phyloP scores from a whole-genome alignment of 2,888 invertebrate species.

The Poecilobothrus nobilitatus region DNA sequence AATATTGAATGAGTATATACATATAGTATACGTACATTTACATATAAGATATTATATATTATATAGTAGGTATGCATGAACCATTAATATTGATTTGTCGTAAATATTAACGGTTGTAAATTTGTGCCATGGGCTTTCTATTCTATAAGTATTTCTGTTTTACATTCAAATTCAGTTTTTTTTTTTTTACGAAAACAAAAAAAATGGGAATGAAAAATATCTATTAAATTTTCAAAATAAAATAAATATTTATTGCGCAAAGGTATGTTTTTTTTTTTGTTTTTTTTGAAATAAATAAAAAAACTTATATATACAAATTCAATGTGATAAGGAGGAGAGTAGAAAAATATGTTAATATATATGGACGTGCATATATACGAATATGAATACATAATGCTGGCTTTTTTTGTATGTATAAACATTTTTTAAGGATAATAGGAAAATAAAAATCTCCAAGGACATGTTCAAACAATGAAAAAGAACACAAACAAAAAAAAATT shows the following conservation, averaged over 20 bases:
- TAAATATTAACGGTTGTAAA: background rate
- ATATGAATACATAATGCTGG: too few species aligned
- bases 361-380: background rate
- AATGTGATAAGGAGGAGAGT: too few species aligned
- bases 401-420: background rate
- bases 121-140: background rate
- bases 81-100: conserved; percentile 6
- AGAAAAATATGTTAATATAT: background rate
- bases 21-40: too few species aligned
- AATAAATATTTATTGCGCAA: background rate
- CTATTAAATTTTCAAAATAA: background rate
- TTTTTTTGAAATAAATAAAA: background rate
- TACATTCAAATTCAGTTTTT: too few species aligned
- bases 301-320: background rate
- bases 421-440: background rate
- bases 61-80: too few species aligned
- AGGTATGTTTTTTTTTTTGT: background rate
- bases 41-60: too few species aligned
- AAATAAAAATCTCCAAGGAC: background rate
- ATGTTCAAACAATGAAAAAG: background rate
- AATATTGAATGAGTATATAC: too few species aligned
- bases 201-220: background rate
- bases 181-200: too few species aligned
- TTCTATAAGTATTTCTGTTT: background rate
- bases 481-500: background rate